These are phyloP conservation scores for Pygmarrhopalites habei DNA, from an alignment of 1,140 invertebrate species.

Conservation along the genomic window DNA sequence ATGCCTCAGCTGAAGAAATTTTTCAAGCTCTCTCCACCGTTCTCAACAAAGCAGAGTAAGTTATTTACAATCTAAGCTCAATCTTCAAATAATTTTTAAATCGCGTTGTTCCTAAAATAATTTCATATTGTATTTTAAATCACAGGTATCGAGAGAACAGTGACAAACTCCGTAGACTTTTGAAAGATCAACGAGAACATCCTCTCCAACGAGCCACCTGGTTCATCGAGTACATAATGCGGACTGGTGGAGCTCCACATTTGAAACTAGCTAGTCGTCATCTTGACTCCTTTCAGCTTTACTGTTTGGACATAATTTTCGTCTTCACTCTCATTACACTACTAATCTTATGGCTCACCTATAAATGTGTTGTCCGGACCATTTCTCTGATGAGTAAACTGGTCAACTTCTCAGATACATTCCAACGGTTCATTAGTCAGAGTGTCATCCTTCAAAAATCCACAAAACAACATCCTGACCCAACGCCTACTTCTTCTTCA, in stretches of 20 bases:
- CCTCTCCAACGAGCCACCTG: slow-evolving; percentile 44
- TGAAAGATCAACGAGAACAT: slow-evolving; percentile 29
- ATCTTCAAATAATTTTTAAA: no score
- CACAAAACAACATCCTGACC: no score
- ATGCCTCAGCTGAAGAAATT: slow-evolving; percentile 34
- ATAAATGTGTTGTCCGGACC: no score
- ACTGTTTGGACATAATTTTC: slow-evolving; percentile 31
- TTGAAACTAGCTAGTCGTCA: slow-evolving; percentile 32
- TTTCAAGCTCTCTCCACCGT: slow-evolving; percentile 35
- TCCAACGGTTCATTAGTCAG: no score
- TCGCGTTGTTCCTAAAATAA: no score
- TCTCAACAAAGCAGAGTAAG: slow-evolving; percentile 24
- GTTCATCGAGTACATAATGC: slow-evolving; percentile 46
- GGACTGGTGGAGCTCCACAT: slow-evolving; percentile 44
- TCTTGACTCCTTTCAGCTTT: slow-evolving; percentile 33
- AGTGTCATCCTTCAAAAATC: no score
- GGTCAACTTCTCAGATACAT: no score
- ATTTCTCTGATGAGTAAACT: no score
- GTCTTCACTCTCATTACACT: neutral
- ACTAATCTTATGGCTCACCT: neutral
- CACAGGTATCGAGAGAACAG: neutral
- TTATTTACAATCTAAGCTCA: no score
- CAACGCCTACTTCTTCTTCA: no score
- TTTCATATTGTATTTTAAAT: neutral
- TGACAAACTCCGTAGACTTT: slow-evolving; percentile 9